phyloP scores from a whole-genome alignment of 2,888 invertebrate genomes.

The Agrilus biguttatus region DNA sequence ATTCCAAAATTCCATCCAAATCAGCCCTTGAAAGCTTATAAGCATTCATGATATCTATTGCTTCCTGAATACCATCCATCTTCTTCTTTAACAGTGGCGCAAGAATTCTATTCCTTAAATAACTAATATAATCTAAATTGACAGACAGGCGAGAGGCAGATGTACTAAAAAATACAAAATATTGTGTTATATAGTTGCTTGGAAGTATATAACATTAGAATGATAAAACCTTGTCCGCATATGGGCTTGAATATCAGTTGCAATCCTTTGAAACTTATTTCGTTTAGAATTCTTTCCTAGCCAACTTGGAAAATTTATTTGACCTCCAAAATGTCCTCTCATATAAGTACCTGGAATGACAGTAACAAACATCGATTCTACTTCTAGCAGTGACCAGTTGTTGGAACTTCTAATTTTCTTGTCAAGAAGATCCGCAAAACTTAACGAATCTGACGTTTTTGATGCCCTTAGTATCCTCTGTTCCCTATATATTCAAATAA shows the following conservation, averaged over 20 bases:
- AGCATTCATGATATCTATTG: conserved; percentile 60
- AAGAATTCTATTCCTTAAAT: conserved; percentile 60
- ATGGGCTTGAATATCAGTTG: conserved; percentile 78
- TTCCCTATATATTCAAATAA: conserved; percentile 25
- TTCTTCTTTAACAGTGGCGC: conserved; percentile 60
- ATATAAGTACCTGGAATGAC: conserved; percentile 80
- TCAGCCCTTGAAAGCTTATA: conserved; percentile 88
- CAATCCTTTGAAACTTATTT: conserved; percentile 65
- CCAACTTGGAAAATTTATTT: conserved; percentile 90
- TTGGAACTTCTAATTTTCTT: conserved; percentile 62
- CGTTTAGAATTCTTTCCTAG: conserved; percentile 86
- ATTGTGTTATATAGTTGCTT: background rate
- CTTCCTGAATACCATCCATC: conserved; percentile 52
- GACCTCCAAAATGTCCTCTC: conserved; percentile 62
- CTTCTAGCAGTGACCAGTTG: conserved; percentile 79
- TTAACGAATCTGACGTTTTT: conserved; percentile 73
- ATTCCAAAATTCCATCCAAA: conserved; percentile 73
- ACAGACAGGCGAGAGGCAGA: conserved; percentile 71
- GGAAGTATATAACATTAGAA: background rate
- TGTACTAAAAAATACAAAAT: conserved; percentile 37
- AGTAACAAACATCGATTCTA: conserved; percentile 75
- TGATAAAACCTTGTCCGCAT: conserved; percentile 54
- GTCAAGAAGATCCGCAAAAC: conserved; percentile 75
- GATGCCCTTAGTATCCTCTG: conserved; percentile 55
- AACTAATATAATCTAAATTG: conserved; percentile 76